A percentile compares a stretch with the other conserved stretches of the same genome.
Conservation (phyloP, 2,797 vertebrate species). For the Hirundo rustica region DNA sequence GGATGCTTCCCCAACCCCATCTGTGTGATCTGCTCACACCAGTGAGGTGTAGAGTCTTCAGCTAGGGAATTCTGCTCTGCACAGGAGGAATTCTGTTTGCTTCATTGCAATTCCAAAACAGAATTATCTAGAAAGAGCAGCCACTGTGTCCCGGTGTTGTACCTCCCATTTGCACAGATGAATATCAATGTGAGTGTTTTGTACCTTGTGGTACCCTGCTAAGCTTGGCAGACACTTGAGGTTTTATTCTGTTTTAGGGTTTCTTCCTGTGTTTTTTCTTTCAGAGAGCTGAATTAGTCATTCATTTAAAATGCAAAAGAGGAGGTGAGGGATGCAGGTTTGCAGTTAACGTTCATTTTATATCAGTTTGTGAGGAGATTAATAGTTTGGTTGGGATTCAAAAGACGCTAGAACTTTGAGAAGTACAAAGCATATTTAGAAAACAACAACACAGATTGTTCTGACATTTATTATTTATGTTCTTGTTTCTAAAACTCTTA, state of each 20-base stretch:
- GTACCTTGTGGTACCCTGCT: neutral
- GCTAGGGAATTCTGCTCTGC: neutral
- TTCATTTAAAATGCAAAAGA: constrained; percentile 15
- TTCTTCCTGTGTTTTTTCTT: neutral
- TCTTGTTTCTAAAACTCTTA: neutral
- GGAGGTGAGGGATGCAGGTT: neutral
- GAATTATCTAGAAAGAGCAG: constrained; percentile 34
- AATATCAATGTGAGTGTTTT: constrained; percentile 23
- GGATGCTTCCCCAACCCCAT: neutral
- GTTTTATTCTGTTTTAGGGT: neutral
- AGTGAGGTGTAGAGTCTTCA: neutral
- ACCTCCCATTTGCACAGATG: constrained; percentile 23
- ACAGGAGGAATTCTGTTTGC: neutral
- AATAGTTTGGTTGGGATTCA: neutral
- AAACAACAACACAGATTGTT: neutral
- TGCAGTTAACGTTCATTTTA: neutral
- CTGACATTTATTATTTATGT: neutral
- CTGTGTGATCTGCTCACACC: neutral
- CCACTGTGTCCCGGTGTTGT: neutral
- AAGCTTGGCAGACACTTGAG: constrained; percentile 1
- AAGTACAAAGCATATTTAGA: neutral
- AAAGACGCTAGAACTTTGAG: neutral
- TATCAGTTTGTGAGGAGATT: neutral
- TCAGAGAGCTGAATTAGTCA: neutral
- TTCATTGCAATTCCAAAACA: constrained; percentile 11